Evolutionary conservation across 2,888 invertebrate genomes (phyloP).

Genomic region (Amaurobius ferox): DNA sequence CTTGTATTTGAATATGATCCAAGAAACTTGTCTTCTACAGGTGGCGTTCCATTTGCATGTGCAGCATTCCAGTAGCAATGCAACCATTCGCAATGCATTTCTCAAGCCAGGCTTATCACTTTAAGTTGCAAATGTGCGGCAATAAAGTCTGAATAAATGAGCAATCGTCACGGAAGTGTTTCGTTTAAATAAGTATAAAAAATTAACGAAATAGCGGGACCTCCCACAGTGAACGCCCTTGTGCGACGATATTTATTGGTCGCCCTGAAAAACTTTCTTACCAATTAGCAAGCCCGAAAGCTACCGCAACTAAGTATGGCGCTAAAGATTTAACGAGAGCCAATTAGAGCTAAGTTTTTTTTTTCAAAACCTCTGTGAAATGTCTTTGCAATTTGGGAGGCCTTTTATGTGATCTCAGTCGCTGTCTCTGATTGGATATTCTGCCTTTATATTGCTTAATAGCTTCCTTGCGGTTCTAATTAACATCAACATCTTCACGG

Average conservation of each 20-base stretch:
- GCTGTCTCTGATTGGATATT: conserved; percentile 33
- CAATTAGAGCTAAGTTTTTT: conserved; percentile 57
- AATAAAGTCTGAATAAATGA: conserved; percentile 46
- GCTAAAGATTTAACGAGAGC: conserved; percentile 69
- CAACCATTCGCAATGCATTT: too few relatives aligned
- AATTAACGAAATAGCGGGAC: conserved; percentile 64
- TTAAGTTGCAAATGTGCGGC: neutral
- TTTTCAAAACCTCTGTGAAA: conserved; percentile 12
- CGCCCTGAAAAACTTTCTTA: conserved; percentile 46
- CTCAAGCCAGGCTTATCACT: neutral
- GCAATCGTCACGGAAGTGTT: conserved; percentile 54
- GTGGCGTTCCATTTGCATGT: too few relatives aligned
- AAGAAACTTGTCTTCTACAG: too few relatives aligned
- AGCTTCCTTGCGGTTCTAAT: neutral
- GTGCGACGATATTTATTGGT: conserved; percentile 50
- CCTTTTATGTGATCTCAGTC: conserved; percentile 16
- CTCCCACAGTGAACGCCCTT: conserved; percentile 65
- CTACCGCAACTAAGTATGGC: conserved; percentile 29
- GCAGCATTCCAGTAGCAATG: too few relatives aligned
- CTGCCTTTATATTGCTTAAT: conserved; percentile 18
- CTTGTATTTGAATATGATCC: too few relatives aligned
- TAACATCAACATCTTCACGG: conserved; percentile 20
- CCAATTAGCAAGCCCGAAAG: conserved; percentile 61
- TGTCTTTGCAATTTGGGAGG: conserved; percentile 11
- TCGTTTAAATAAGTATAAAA: conserved; percentile 28